Evolutionary conservation across 2,113 vertebrate species (phyloP).

Genomic region (Kryptolebias marmoratus): DNA sequence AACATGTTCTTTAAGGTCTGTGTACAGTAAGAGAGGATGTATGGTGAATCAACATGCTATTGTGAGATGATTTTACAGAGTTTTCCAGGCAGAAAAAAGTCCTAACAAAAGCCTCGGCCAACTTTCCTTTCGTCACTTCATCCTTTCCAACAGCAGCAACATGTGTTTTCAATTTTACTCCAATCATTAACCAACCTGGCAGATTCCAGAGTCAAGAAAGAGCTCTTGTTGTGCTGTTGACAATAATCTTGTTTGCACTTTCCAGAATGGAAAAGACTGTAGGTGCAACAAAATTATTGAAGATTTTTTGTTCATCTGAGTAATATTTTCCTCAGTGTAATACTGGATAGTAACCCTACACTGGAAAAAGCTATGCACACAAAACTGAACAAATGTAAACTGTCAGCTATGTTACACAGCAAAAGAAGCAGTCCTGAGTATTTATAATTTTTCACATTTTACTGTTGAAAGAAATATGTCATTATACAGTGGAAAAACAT

Average conservation of each 20-base stretch:
- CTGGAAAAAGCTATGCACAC: conserved; percentile 16
- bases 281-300: conserved; percentile 13
- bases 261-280: conserved; percentile 34
- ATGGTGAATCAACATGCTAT: background rate
- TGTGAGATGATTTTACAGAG: conserved; percentile 9
- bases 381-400: conserved; percentile 8
- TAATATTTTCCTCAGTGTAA: conserved; percentile 42
- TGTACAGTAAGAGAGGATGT: background rate
- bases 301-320: conserved; percentile 20
- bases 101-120: conserved; percentile 5
- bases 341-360: background rate
- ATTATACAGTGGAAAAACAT: background rate
- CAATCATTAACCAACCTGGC: conserved; percentile 22
- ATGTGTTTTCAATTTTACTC: conserved; percentile 68
- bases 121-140: conserved; percentile 10
- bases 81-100: background rate
- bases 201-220: conserved; percentile 36
- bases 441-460: too few species aligned
- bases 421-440: too few species aligned
- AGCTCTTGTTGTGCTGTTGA: conserved; percentile 14
- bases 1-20: conserved; percentile 80
- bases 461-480: background rate
- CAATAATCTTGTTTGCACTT: conserved; percentile 14
- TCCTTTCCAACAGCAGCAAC: conserved; percentile 41
- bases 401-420: background rate